Evolutionary conservation across 2,797 vertebrate genomes (phyloP), one percentile per base, ranked within the genome.

Genomic region (Sebastes oblongus): DNA sequence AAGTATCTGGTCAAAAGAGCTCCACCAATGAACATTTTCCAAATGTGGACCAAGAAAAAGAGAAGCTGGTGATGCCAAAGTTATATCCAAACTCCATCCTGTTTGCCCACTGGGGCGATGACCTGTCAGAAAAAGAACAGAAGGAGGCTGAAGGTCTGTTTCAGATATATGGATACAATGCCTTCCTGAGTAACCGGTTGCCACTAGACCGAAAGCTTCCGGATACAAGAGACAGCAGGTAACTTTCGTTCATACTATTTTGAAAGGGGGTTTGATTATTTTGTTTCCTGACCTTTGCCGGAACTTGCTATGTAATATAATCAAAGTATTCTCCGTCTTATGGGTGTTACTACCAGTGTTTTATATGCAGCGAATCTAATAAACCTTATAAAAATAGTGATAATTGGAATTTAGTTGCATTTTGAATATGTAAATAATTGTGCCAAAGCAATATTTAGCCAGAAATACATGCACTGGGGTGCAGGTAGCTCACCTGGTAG

Each of bases 151-250:
- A 97, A 36, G 95, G 88, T n/a, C 94, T 97, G 30, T 99, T 96
- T 91, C 93, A 96, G 88, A 96, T 96, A 80, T 98, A 98, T 0
- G 97, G 97, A 59, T 98, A 98, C 91, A 98, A 97, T 0, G 96
- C 93, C 22, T 98, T 97, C 91, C 95, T 98, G 76, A 99, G 97
- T 6, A 96, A 98, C 84, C 95, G 91, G 36, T 74, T 98, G 24
- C 96, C 97, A 0, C 90, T 97, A 6, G 93, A 97, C 86, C 90
- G 97, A 82, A 72, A 92, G 4, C 89, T 97, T 65, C 96, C 95
- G 0, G 97, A 99, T 66, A 94, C 89, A 6, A 88, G 94, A 75
- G 66, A 87, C 32, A 29, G 0, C 8, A 91, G 83, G 88, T 89
- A 74, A 65, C 22, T 4, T 58, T 22, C n/a, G 18, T 8, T 56